These are phyloP conservation scores for Apostichopus californicus DNA, from an alignment of 35 echinoderm and acorn worm species.

Conservation along the genomic window DNA sequence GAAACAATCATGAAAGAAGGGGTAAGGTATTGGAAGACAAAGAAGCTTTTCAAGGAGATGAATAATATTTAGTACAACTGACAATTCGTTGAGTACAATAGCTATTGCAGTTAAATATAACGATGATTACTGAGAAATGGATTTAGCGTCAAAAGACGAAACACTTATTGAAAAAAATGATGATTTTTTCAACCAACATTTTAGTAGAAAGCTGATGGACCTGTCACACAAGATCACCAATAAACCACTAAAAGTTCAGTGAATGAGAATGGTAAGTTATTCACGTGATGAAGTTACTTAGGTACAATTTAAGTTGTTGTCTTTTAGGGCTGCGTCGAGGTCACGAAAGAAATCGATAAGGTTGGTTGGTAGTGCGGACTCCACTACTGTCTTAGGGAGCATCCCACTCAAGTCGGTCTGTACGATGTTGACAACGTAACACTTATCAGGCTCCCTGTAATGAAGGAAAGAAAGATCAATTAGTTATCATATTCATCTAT, in stretches of 20 bases:
- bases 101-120: slow-evolving; percentile 15
- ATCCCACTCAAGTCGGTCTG: slow-evolving; percentile 92
- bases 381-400: slow-evolving; percentile 87
- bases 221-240: slow-evolving; percentile 39
- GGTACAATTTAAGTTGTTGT: slow-evolving; percentile 49
- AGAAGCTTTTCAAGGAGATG: slow-evolving; percentile 18
- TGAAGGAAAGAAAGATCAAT: slow-evolving; percentile 27
- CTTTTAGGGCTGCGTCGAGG: slow-evolving; percentile 87
- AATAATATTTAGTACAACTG: neutral
- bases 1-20: slow-evolving; percentile 14
- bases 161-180: neutral
- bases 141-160: slow-evolving; percentile 36
- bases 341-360: slow-evolving; percentile 94
- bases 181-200: neutral
- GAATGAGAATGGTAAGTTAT: neutral
- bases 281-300: neutral
- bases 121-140: neutral
- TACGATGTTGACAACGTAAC: slow-evolving; percentile 85
- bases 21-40: slow-evolving; percentile 24
- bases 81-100: neutral
- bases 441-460: slow-evolving; percentile 78
- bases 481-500: neutral
- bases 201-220: slow-evolving; percentile 30
- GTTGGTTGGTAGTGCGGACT: slow-evolving; percentile 90
- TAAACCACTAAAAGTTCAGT: neutral